Evolutionary conservation across 2,888 invertebrate species (phyloP).

Genomic region (Aricia artaxerxes): DNA sequence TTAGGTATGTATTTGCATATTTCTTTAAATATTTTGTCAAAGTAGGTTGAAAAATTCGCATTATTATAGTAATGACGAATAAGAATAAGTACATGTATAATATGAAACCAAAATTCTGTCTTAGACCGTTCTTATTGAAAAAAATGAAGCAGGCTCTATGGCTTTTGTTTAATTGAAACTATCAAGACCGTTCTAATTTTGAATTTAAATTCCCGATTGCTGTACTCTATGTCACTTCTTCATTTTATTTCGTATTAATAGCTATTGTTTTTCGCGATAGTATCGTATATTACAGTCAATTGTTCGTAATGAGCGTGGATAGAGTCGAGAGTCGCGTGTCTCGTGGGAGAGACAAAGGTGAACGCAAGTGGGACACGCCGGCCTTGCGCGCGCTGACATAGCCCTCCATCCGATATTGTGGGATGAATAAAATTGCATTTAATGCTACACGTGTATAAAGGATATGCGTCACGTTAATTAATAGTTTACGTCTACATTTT

Average conservation of each 20-base stretch:
- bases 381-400: constrained; percentile 63
- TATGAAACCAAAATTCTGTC: too few species aligned
- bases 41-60: neutral
- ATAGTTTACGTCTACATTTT: neutral
- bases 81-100: too few species aligned
- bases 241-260: constrained; percentile 32
- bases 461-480: neutral
- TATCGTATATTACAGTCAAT: constrained; percentile 41
- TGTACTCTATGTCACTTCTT: neutral
- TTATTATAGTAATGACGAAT: too few species aligned
- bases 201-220: neutral
- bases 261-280: constrained; percentile 33
- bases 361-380: constrained; percentile 70
- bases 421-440: constrained; percentile 35
- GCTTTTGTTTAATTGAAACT: too few species aligned
- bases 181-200: neutral
- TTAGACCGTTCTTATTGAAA: too few species aligned
- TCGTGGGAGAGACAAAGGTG: constrained; percentile 65
- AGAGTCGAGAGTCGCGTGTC: constrained; percentile 56
- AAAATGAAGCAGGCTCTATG: too few species aligned
- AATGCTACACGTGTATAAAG: constrained; percentile 35
- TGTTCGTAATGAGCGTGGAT: constrained; percentile 48
- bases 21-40: neutral
- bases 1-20: neutral
- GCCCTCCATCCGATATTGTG: constrained; percentile 52